Evolutionary conservation across 2,888 invertebrate species (phyloP).

Genomic region (Drosophila mettleri): DNA sequence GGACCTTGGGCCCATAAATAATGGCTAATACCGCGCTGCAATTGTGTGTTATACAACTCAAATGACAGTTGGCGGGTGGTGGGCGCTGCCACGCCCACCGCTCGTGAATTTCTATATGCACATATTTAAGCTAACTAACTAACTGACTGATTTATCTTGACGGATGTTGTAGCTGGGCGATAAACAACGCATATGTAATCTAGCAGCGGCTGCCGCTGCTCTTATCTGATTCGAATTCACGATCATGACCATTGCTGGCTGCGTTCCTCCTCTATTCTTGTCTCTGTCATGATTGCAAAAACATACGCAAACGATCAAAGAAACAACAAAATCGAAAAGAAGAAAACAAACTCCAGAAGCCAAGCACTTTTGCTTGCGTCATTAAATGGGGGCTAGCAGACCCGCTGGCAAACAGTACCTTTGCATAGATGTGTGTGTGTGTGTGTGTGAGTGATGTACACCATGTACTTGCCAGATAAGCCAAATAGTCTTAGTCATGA

Average conservation of each 20-base stretch:
- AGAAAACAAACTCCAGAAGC: neutral
- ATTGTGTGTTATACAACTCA: conserved; percentile 45
- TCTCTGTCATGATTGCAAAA: conserved; percentile 21
- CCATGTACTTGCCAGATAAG: conserved; percentile 30
- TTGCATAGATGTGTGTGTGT: neutral
- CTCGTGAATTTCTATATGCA: neutral
- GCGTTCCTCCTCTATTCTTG: neutral
- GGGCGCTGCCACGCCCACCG: conserved; percentile 4
- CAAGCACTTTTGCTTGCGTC: conserved; percentile 39
- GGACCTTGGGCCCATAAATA: conserved; percentile 27
- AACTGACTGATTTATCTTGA: conserved; percentile 39
- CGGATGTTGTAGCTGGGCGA: conserved; percentile 21
- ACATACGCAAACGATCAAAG: conserved; percentile 20
- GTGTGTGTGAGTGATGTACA: conserved; percentile 6
- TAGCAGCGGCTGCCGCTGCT: too few species aligned
- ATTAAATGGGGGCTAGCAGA: conserved; percentile 42
- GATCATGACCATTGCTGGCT: conserved; percentile 54
- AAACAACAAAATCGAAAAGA: neutral
- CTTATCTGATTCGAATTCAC: conserved; percentile 50
- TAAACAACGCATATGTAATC: conserved; percentile 31
- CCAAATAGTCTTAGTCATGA: conserved; percentile 42
- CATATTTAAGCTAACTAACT: neutral
- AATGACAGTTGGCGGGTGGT: conserved; percentile 9
- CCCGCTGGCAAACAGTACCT: conserved; percentile 32
- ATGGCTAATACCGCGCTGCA: conserved; percentile 1